Evolutionary conservation across 2,113 vertebrate species (phyloP).

Genomic region (Gobiocypris rarus): DNA sequence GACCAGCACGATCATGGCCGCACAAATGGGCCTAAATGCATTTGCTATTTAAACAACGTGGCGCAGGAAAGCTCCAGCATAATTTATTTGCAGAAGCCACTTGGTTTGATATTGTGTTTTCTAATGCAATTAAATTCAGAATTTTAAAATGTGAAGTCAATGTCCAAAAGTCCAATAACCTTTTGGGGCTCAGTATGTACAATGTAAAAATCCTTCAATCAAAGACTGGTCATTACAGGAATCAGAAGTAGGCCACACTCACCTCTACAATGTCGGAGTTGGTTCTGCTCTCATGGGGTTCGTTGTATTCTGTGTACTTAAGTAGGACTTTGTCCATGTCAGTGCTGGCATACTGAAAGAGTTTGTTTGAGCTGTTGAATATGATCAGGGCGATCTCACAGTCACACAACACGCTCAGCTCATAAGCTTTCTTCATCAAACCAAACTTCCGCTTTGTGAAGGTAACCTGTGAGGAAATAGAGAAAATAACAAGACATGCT

Average conservation of each 20-base stretch:
- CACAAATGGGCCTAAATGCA: too few species aligned
- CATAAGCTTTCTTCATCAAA: conserved; percentile 99
- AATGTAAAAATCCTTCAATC: background rate
- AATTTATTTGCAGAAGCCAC: background rate
- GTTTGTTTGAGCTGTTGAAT: conserved; percentile 99
- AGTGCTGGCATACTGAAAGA: conserved; percentile 99
- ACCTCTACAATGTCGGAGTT: conserved; percentile 99
- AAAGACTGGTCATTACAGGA: background rate
- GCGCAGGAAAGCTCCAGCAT: background rate
- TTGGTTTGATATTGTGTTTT: background rate
- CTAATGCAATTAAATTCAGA: background rate
- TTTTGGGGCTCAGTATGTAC: background rate
- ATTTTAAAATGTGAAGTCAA: background rate
- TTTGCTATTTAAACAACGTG: too few species aligned
- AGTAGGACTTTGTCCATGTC: conserved; percentile 99
- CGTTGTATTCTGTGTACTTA: conserved; percentile 99
- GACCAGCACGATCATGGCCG: too few species aligned
- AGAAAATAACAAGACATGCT: conserved; percentile 48
- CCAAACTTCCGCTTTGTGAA: conserved; percentile 99
- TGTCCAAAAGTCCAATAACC: background rate
- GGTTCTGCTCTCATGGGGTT: conserved; percentile 99
- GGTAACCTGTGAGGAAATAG: conserved; percentile 84
- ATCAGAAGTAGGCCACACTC: conserved; percentile 68
- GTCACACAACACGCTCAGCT: conserved; percentile 98
- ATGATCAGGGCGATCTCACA: conserved; percentile 99